Conservation (phyloP, 1,140 invertebrate species). For the Nasonia giraulti region DNA sequence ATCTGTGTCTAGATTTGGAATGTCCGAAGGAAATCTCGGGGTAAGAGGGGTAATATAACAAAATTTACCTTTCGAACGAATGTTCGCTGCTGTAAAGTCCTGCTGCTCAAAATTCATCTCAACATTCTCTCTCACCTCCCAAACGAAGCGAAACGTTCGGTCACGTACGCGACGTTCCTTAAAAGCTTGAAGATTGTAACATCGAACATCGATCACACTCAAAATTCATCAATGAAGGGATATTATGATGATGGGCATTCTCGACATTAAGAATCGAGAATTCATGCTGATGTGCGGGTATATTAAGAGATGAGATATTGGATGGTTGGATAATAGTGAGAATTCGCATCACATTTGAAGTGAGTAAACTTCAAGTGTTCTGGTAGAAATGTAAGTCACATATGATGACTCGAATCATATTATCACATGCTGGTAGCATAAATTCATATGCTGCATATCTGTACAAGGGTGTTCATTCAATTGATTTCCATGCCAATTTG, state of each 20-base stretch:
- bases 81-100: conserved; percentile 36
- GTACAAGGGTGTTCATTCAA: neutral
- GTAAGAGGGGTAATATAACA: conserved; percentile 31
- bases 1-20: conserved; percentile 27
- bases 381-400: conserved; percentile 12
- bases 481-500: conserved; percentile 29
- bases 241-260: neutral
- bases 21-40: neutral
- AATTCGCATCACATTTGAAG: neutral
- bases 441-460: neutral
- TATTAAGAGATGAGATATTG: neutral
- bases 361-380: neutral
- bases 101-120: conserved; percentile 9
- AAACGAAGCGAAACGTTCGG: neutral
- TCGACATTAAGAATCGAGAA: conserved; percentile 22
- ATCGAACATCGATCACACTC: conserved; percentile 28
- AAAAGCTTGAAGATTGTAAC: conserved; percentile 31
- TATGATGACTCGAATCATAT: conserved; percentile 9
- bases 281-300: neutral
- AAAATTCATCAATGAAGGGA: neutral
- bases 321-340: neutral
- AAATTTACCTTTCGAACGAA: conserved; percentile 47
- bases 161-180: neutral
- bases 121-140: neutral
- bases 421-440: conserved; percentile 4